Evolutionary conservation across 2,797 vertebrate species (phyloP), one percentile per base, ranked within the genome.

Genomic region (Enteromius paludinosus): DNA sequence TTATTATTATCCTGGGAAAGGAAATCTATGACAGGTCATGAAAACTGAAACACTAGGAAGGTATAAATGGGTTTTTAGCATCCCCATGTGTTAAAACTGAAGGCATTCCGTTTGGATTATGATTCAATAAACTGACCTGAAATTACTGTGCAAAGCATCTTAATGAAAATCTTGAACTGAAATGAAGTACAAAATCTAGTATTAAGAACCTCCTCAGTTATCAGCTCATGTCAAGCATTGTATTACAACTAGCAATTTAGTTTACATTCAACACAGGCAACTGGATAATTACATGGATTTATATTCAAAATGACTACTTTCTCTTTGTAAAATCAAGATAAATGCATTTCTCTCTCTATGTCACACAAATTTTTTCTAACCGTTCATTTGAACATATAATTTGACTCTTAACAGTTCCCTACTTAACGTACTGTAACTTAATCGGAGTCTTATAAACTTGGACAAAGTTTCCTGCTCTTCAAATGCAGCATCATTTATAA

Each of bases 1-100:
- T 93, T 90, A 92, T 93, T 92, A 93, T 94, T 93, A 93, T 93
- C 93, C 92, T 92, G 93, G 92, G 92, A 94, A 94, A 93, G 90
- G 89, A 92, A 93, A 90, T 89, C 84, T 77, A 87, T 85, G 86
- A 87, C 86, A 83, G 81, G 84, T 80, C 79, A 74, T 87, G 73
- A 89, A 83, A 88, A 87, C 66, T 84, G 79, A 87, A 90, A 90
- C 78, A 83, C 87, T 87, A 90, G 82, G 8, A 87, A 85, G 79
- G 62, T 49, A 70, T 20, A 81, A 82, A 71, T 80, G 49, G 23
- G 43, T 64, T 75, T 83, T 77, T 83, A 88, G 88, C 82, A 75
- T 83, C 85, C 83, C 80, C 49, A 72, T 86, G 65, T 65, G 86
- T 68, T 88, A 52, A 85, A 88, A 54, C 71, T 80, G 35, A 76